phyloP scores from a whole-genome alignment of 2,113 vertebrate species.

The Poeciliopsis turrubarensis region DNA sequence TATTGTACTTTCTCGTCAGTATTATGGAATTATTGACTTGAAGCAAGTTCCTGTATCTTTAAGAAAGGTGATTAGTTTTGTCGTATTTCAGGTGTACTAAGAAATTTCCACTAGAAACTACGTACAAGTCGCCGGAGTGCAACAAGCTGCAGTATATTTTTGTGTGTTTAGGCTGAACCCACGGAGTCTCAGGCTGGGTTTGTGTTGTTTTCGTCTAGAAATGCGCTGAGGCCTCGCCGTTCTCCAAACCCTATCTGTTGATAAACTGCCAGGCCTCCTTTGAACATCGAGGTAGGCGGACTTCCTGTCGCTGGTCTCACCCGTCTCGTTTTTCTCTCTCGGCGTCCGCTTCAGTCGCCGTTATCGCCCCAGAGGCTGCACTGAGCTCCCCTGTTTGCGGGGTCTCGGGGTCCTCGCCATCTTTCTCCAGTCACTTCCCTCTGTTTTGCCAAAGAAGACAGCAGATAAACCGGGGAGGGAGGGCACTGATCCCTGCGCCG shows the following conservation, averaged over 20 bases:
- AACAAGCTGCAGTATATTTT: neutral
- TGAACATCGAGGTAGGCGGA: constrained; percentile 60
- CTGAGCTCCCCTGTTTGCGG: constrained; percentile 64
- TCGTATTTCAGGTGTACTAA: too few species aligned
- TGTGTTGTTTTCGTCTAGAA: constrained; percentile 32
- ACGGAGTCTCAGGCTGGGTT: neutral
- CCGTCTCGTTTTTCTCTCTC: constrained; percentile 36
- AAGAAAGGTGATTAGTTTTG: too few species aligned
- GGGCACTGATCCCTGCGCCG: constrained; percentile 67
- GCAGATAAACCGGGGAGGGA: constrained; percentile 74
- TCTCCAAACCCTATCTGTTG: constrained; percentile 45
- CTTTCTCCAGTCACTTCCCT: constrained; percentile 87
- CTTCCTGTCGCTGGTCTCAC: constrained; percentile 69
- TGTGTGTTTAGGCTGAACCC: neutral
- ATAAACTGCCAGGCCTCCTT: constrained; percentile 47
- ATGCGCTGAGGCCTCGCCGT: constrained; percentile 16
- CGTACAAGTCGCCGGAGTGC: neutral
- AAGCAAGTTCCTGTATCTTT: too few species aligned
- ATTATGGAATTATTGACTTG: too few species aligned
- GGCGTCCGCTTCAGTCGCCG: constrained; percentile 35
- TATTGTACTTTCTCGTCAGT: too few species aligned
- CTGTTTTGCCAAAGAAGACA: constrained; percentile 90
- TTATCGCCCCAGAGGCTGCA: constrained; percentile 56
- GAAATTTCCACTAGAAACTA: neutral
- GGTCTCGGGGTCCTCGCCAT: constrained; percentile 71